Conservation (phyloP, 2,797 vertebrate genomes). For the Enoplosus armatus region DNA sequence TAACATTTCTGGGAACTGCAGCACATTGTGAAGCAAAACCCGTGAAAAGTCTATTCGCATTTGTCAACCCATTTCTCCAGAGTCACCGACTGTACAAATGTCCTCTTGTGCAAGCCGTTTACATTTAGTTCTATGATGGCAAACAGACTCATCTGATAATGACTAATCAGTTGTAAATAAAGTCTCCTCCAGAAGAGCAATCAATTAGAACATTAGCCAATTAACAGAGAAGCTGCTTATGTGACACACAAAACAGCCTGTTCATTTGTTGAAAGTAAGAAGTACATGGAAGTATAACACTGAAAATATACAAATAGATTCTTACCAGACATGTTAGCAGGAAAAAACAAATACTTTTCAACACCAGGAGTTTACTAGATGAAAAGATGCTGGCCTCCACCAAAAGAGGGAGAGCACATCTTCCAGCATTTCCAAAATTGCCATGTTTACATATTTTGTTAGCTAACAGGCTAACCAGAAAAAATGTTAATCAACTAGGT, state of each 20-base stretch:
- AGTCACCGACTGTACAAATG: not conserved
- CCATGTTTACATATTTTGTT: too few species aligned
- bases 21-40: slow-evolving; percentile 4
- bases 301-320: slow-evolving; percentile 3
- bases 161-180: slow-evolving; percentile 30
- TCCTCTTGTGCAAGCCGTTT: slow-evolving; percentile 11
- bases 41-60: not conserved
- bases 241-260: slow-evolving; percentile 2
- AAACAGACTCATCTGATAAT: slow-evolving; percentile 21
- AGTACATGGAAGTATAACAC: not conserved
- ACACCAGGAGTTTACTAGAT: not conserved
- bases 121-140: not conserved
- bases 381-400: not conserved
- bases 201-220: slow-evolving; percentile 23
- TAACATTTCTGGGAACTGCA: not conserved
- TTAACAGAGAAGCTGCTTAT: slow-evolving; percentile 21
- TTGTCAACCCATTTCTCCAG: not conserved
- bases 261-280: slow-evolving; percentile 23
- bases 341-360: not conserved
- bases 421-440: too few species aligned
- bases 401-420: too few species aligned
- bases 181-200: not conserved
- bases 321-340: not conserved
- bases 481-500: too few species aligned
- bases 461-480: too few species aligned